Percentiles rank a stretch among this genome's conserved stretches.
Conservation (phyloP, 2,113 vertebrate species). For the Entomyzon cyanotis region DNA sequence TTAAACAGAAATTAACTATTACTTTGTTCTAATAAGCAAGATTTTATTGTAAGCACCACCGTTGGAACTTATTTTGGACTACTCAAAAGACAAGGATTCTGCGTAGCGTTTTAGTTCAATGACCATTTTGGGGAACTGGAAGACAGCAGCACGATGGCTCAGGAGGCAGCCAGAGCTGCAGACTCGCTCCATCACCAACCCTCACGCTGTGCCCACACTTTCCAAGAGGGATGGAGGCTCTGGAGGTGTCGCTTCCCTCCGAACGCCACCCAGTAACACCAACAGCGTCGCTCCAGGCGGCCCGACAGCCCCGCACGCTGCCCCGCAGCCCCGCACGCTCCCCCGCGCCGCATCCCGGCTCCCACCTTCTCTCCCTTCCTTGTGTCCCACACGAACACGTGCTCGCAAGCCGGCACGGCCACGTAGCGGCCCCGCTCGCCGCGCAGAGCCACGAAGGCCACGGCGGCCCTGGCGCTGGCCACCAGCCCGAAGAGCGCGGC, state of each 20-base stretch:
- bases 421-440: slow-evolving; percentile 89
- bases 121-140: background rate
- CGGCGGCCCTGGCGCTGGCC: slow-evolving; percentile 85
- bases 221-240: rapidly evolving
- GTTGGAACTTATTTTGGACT: background rate
- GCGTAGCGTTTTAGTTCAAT: background rate
- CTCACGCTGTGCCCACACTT: too few species aligned
- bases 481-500: slow-evolving; percentile 90
- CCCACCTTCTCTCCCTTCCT: slow-evolving; percentile 93
- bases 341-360: background rate
- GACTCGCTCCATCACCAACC: background rate
- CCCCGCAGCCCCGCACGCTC: background rate
- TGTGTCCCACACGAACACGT: slow-evolving; percentile 94
- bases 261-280: rapidly evolving
- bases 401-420: slow-evolving; percentile 91
- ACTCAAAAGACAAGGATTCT: background rate
- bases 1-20: background rate
- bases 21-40: background rate
- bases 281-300: rapidly evolving
- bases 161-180: background rate
- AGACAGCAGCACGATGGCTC: background rate
- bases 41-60: background rate
- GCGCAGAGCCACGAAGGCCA: slow-evolving; percentile 82
- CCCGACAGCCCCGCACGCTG: background rate
- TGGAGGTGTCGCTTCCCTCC: rapidly evolving